Evolutionary conservation across 92 coral and sea anemone species (phyloP).

Genomic region (Blastomussa wellsi): DNA sequence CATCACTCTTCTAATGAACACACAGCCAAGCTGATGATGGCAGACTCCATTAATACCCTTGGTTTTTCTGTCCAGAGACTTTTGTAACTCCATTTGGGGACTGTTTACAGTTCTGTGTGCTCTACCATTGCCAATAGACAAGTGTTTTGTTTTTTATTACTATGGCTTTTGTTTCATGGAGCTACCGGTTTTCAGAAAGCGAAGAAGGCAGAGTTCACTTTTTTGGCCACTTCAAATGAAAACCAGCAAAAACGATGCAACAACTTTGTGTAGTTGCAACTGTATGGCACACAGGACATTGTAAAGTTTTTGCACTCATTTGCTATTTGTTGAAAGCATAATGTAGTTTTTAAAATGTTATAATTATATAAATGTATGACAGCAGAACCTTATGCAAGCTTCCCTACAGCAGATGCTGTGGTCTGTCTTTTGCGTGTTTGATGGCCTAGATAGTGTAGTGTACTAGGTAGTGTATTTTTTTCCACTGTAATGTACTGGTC

Average conservation of each 20-base stretch:
- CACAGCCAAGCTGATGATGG: conserved; percentile 57
- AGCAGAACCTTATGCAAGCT: background rate
- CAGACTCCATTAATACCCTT: background rate
- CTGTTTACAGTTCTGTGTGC: background rate
- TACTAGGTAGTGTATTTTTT: too few relatives aligned
- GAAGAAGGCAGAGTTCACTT: background rate
- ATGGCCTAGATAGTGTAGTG: background rate
- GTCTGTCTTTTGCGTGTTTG: background rate
- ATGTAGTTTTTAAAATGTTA: background rate
- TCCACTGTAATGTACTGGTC: background rate
- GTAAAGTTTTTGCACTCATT: too few relatives aligned
- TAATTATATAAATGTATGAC: background rate
- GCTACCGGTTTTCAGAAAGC: too few relatives aligned
- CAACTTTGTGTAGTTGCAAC: too few relatives aligned
- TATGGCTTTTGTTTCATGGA: too few relatives aligned
- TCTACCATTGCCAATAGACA: too few relatives aligned
- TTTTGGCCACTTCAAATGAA: too few relatives aligned
- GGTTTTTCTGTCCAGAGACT: background rate
- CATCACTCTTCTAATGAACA: conserved; percentile 94
- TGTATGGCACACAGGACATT: too few relatives aligned
- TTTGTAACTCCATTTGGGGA: conserved; percentile 15
- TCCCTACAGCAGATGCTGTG: background rate
- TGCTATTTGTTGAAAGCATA: background rate
- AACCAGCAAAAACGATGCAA: too few relatives aligned
- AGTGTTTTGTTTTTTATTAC: too few relatives aligned